Conservation (phyloP, 2,113 vertebrate species). For the Ictalurus punctatus region DNA sequence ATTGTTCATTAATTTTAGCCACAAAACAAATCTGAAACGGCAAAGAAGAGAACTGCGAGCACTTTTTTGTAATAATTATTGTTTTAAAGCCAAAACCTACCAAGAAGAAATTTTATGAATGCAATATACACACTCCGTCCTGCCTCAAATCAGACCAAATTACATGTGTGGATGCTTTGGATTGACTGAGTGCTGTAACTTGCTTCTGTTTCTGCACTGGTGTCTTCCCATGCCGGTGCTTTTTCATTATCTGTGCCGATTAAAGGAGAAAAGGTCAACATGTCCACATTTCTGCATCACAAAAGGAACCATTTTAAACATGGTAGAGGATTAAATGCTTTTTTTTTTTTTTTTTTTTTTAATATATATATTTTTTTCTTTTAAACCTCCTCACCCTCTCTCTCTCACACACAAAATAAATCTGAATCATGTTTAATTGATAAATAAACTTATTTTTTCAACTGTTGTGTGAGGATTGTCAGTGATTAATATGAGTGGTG, state of each 20-base stretch:
- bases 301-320: background rate
- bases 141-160: background rate
- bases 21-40: background rate
- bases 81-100: background rate
- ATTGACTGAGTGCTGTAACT: background rate
- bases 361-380: background rate
- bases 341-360: background rate
- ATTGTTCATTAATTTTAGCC: background rate
- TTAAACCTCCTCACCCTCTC: background rate
- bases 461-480: background rate
- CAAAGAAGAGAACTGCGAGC: background rate
- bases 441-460: background rate
- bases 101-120: background rate
- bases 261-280: background rate
- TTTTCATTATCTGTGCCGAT: background rate
- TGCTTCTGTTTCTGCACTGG: background rate
- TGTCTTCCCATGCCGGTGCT: background rate
- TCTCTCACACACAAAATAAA: background rate
- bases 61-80: background rate
- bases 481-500: background rate
- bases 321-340: background rate
- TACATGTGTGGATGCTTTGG: background rate
- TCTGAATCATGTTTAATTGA: background rate
- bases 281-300: background rate
- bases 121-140: background rate